A percentile compares a stretch with the other conserved stretches of the same genome.
These are phyloP conservation scores for Aphelenchoides avenae DNA, from an alignment of 1,140 invertebrate species.

Conservation along the genomic window DNA sequence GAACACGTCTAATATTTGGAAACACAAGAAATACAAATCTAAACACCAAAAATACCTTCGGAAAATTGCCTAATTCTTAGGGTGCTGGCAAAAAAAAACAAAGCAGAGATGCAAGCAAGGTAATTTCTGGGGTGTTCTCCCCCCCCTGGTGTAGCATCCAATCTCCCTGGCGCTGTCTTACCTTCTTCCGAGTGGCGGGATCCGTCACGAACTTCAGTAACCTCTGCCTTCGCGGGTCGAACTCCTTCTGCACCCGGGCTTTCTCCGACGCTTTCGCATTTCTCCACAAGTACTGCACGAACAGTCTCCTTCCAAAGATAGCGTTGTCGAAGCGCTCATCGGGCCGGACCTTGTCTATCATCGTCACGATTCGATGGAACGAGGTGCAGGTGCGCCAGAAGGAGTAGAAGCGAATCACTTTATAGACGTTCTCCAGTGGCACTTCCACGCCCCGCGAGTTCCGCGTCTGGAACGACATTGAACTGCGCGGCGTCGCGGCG, in stretches of 20 bases:
- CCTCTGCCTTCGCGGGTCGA: slow-evolving; percentile 54
- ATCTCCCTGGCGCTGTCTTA: too few relatives aligned
- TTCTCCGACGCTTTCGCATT: slow-evolving; percentile 51
- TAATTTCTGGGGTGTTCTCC: too few relatives aligned
- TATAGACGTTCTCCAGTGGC: slow-evolving; percentile 48
- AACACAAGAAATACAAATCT: too few relatives aligned
- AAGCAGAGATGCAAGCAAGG: too few relatives aligned
- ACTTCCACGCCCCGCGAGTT: slow-evolving; percentile 49
- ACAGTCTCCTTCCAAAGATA: slow-evolving; percentile 55
- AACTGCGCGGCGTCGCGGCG: slow-evolving; percentile 30
- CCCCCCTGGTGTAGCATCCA: too few relatives aligned
- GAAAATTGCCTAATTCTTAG: too few relatives aligned
- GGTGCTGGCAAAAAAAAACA: too few relatives aligned
- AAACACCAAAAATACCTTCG: too few relatives aligned
- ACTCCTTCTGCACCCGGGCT: slow-evolving; percentile 56
- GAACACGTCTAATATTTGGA: too few relatives aligned
- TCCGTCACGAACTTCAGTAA: slow-evolving; percentile 54
- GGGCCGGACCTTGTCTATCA: slow-evolving; percentile 58
- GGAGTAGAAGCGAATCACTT: slow-evolving; percentile 57
- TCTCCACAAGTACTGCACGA: slow-evolving; percentile 47
- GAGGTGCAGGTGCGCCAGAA: slow-evolving; percentile 59
- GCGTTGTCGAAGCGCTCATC: too few relatives aligned
- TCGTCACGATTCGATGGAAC: slow-evolving; percentile 59
- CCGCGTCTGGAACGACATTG: slow-evolving; percentile 17
- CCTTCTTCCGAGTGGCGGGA: slow-evolving; percentile 41